Evolutionary conservation across 2,797 vertebrate species (phyloP).

Genomic region (Poeciliopsis gracilis): DNA sequence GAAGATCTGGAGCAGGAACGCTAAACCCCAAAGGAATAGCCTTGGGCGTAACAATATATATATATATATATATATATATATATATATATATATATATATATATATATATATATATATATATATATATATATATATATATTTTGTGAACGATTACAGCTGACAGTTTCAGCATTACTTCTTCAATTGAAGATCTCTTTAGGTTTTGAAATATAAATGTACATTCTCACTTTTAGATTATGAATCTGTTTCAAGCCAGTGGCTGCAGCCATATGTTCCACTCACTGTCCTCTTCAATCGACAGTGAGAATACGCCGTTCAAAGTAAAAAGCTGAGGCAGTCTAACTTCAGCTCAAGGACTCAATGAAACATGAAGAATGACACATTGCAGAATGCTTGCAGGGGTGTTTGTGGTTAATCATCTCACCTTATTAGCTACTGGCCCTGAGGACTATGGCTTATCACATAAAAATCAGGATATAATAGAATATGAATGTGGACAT

Average conservation of each 20-base stretch:
- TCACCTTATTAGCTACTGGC: conserved; percentile 56
- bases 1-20: too few species aligned
- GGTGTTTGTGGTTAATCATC: conserved; percentile 63
- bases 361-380: conserved; percentile 52
- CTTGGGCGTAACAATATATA: too few species aligned
- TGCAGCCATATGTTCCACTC: conserved; percentile 9
- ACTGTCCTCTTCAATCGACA: too few species aligned
- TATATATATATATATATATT: neutral
- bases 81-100: too few species aligned
- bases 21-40: too few species aligned
- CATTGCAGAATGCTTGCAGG: conserved; percentile 43
- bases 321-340: conserved; percentile 8
- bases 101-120: too few species aligned
- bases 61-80: too few species aligned
- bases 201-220: neutral
- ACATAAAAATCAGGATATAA: conserved; percentile 64
- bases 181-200: too few species aligned
- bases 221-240: neutral
- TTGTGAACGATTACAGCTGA: neutral
- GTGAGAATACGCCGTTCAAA: neutral
- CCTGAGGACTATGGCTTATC: conserved; percentile 58
- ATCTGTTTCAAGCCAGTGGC: neutral
- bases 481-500: conserved; percentile 61
- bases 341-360: conserved; percentile 13
- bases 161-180: neutral